A percentile compares a stretch with the other conserved stretches of the same genome.
phyloP scores from a whole-genome alignment of 1,140 invertebrate species.

The Sminthurinus signatus region DNA sequence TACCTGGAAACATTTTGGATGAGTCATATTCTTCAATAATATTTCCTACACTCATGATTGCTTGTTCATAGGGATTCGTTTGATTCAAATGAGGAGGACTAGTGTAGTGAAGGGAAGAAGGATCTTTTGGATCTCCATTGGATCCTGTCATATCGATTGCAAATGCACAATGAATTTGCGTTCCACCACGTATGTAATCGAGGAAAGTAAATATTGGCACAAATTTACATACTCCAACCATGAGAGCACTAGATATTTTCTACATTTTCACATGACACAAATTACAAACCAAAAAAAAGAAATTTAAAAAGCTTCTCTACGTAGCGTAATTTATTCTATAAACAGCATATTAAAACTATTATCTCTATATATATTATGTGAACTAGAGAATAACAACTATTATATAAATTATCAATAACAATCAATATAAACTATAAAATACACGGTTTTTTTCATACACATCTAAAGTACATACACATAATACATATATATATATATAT shows the following conservation, averaged over 20 bases:
- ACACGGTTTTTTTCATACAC: neutral
- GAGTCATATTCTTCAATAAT: constrained; percentile 59
- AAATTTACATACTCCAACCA: neutral
- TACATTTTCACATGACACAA: neutral
- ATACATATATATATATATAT: no score
- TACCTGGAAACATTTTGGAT: constrained; percentile 54
- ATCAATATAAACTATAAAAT: constrained; percentile 4
- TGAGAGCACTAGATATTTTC: neutral
- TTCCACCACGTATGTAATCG: constrained; percentile 53
- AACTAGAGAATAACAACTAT: neutral
- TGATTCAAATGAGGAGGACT: constrained; percentile 24
- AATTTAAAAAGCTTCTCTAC: neutral
- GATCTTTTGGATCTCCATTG: constrained; percentile 49
- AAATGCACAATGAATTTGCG: constrained; percentile 49
- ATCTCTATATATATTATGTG: neutral
- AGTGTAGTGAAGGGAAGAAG: constrained; percentile 26
- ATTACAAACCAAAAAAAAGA: neutral
- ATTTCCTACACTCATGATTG: constrained; percentile 54
- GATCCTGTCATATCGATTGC: constrained; percentile 66
- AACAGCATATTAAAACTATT: neutral
- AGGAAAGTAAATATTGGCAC: constrained; percentile 26
- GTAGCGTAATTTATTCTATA: neutral
- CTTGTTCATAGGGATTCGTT: constrained; percentile 55
- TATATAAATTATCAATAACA: neutral
- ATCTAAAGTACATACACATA: no score